These are phyloP conservation scores for Fragum whitleyi DNA, from an alignment of 2,888 invertebrate species.

Conservation along the genomic window DNA sequence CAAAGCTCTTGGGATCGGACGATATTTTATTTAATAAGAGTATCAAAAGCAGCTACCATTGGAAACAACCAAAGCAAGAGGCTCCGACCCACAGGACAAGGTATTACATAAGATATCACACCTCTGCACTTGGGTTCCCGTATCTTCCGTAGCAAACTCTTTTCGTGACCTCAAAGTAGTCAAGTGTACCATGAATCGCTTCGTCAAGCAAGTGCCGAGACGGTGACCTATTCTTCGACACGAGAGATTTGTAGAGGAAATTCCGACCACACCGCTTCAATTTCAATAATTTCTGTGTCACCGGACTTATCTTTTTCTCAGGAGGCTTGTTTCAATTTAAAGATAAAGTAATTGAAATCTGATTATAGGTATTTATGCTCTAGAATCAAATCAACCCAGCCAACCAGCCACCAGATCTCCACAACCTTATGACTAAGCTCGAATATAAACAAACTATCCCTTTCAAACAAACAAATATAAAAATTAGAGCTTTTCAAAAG, in stretches of 20 bases:
- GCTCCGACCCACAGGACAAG: background rate
- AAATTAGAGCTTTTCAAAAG: too few species aligned
- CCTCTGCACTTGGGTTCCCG: background rate
- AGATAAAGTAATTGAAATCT: background rate
- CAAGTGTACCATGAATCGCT: constrained; percentile 26
- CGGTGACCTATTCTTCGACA: constrained; percentile 49
- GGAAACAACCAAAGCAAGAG: background rate
- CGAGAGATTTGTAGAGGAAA: constrained; percentile 59
- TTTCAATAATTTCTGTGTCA: constrained; percentile 60
- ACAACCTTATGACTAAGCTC: too few species aligned
- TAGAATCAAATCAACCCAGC: too few species aligned
- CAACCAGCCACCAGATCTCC: background rate
- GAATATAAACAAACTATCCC: too few species aligned
- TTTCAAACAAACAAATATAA: too few species aligned
- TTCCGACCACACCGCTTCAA: constrained; percentile 62
- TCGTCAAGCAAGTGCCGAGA: constrained; percentile 50
- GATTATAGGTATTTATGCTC: too few species aligned
- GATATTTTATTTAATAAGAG: background rate
- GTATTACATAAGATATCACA: constrained; percentile 3
- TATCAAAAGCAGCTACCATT: background rate
- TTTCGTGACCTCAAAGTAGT: constrained; percentile 20
- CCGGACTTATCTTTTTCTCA: constrained; percentile 51
- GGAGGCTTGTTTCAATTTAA: constrained; percentile 26
- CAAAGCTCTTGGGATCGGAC: background rate
- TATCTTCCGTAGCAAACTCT: constrained; percentile 22